Evolutionary conservation across 2,797 vertebrate genomes (phyloP).

Genomic region (Enteromius argenteus): DNA sequence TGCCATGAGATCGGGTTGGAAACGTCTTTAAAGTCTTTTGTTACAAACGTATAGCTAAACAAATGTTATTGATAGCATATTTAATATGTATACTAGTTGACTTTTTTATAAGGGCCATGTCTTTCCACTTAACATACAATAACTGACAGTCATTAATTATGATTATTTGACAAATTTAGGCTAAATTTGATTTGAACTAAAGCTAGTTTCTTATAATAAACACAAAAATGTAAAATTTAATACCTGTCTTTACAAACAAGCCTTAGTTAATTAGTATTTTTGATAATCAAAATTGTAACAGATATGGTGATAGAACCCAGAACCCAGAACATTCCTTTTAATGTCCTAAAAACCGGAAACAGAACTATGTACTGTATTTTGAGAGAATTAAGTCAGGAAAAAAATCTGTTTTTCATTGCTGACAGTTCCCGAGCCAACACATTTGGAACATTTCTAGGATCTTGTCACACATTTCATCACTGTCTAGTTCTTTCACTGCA

Average conservation of each 20-base stretch:
- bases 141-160: not conserved
- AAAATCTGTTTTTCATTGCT: not conserved
- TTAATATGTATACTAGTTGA: not conserved
- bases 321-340: not conserved
- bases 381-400: not conserved
- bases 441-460: constrained; percentile 2
- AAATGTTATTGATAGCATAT: not conserved
- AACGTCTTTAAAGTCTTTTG: not conserved
- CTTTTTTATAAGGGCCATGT: not conserved
- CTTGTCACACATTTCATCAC: constrained; percentile 16
- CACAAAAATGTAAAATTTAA: too few relatives aligned
- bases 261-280: not conserved
- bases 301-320: not conserved
- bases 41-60: not conserved
- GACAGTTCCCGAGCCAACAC: not conserved
- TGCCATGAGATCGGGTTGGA: too few relatives aligned
- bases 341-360: not conserved
- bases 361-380: constrained; percentile 1
- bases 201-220: not conserved
- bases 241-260: not conserved
- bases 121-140: too few relatives aligned
- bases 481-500: not conserved
- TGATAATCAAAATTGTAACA: not conserved
- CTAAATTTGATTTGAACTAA: too few relatives aligned
- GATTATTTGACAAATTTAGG: not conserved